Conservation (phyloP, 1,140 invertebrate species). For the Piezodorus guildinii region DNA sequence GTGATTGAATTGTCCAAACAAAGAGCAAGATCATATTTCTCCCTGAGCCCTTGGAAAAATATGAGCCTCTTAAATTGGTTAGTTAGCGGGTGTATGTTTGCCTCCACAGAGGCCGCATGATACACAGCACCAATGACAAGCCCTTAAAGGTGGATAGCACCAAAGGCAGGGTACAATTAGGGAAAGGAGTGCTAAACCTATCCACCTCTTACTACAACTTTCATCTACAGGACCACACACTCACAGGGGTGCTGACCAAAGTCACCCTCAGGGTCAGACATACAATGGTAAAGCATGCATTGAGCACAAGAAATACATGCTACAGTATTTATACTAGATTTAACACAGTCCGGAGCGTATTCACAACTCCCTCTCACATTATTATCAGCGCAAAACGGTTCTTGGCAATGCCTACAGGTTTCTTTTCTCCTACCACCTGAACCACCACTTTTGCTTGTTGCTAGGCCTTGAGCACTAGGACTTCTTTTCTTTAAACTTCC, state of each 20-base stretch:
- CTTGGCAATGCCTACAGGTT: slow-evolving; percentile 51
- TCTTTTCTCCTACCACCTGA: slow-evolving; percentile 29
- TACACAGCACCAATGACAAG: slow-evolving; percentile 71
- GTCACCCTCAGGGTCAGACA: slow-evolving; percentile 73
- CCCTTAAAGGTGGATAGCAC: slow-evolving; percentile 77
- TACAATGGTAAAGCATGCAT: slow-evolving; percentile 86
- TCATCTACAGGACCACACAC: slow-evolving; percentile 47
- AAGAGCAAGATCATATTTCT: slow-evolving; percentile 16
- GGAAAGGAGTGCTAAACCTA: slow-evolving; percentile 72
- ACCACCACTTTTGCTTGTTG: slow-evolving; percentile 28
- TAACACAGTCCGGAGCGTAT: slow-evolving; percentile 74
- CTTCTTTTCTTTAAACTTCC: slow-evolving; percentile 46
- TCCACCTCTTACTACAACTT: slow-evolving; percentile 55
- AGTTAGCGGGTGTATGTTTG: slow-evolving; percentile 55
- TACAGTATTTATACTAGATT: slow-evolving; percentile 64
- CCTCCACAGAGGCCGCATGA: slow-evolving; percentile 71
- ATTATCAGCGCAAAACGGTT: slow-evolving; percentile 61
- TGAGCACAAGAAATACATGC: slow-evolving; percentile 75
- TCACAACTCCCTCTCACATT: slow-evolving; percentile 74
- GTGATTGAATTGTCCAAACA: background rate
- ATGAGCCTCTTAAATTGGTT: slow-evolving; percentile 28
- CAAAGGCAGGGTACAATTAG: slow-evolving; percentile 85
- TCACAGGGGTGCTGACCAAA: slow-evolving; percentile 69
- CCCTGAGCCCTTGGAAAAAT: slow-evolving; percentile 19
- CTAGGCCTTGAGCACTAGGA: slow-evolving; percentile 33